Evolutionary conservation across 2,888 invertebrate genomes (phyloP).

Genomic region (Lasioglossum calceatum): DNA sequence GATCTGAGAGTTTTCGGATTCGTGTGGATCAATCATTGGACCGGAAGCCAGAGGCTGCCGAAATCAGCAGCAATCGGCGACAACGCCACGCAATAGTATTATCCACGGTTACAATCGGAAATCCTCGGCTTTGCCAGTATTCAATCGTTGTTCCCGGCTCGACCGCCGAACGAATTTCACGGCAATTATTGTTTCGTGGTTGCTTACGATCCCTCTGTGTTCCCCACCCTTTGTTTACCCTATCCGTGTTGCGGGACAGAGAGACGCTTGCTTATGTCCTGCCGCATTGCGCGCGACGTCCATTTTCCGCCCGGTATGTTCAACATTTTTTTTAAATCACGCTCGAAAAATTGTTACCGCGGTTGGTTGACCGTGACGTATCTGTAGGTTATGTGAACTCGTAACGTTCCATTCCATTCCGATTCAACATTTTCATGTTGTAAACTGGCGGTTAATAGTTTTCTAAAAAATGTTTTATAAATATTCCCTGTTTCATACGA

Average conservation of each 20-base stretch:
- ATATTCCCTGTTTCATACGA: neutral
- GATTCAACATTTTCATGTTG: neutral
- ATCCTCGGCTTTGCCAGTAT: conserved; percentile 56
- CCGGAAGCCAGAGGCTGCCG: neutral
- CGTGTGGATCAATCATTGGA: conserved; percentile 33
- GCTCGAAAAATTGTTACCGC: neutral
- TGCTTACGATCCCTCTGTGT: conserved; percentile 8
- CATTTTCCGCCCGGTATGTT: neutral
- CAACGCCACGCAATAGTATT: conserved; percentile 41
- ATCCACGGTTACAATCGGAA: conserved; percentile 72
- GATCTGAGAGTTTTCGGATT: neutral
- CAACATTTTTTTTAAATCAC: neutral
- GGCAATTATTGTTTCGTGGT: conserved; percentile 63
- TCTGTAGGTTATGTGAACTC: neutral
- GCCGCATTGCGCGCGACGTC: conserved; percentile 2
- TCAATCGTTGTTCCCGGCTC: conserved; percentile 53
- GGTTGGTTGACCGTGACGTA: neutral
- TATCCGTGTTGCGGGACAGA: neutral
- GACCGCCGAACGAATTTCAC: conserved; percentile 62
- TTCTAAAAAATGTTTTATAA: neutral
- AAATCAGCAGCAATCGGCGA: conserved; percentile 46
- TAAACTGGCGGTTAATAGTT: neutral
- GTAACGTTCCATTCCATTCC: neutral
- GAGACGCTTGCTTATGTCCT: neutral
- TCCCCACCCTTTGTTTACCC: conserved; percentile 10